Evolutionary conservation across 2,888 invertebrate genomes (phyloP).

Genomic region (Patella ulyssiponensis): DNA sequence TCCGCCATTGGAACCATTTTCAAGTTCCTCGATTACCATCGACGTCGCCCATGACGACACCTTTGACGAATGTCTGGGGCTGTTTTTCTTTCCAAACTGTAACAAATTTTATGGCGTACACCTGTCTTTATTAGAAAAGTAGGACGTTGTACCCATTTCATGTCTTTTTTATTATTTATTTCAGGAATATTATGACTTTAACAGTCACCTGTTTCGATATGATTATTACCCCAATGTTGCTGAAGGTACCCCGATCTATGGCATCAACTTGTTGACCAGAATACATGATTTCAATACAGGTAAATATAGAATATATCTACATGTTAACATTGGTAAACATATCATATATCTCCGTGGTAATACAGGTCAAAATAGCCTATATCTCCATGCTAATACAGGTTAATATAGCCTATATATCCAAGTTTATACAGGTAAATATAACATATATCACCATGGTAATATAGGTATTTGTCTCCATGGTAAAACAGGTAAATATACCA

Average conservation of each 20-base stretch:
- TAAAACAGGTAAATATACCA: no score
- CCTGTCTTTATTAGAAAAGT: not conserved
- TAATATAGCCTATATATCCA: not conserved
- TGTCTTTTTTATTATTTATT: not conserved
- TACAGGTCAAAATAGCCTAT: constrained; percentile 39
- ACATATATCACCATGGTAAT: not conserved
- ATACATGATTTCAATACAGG: constrained; percentile 56
- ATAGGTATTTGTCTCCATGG: constrained; percentile 37
- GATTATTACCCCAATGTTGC: constrained; percentile 38
- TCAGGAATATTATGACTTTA: constrained; percentile 51
- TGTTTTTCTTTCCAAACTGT: no score
- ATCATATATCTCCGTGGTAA: not conserved
- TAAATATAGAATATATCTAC: constrained; percentile 15
- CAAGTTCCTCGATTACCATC: no score
- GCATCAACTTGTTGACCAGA: constrained; percentile 36
- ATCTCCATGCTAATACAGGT: constrained; percentile 40
- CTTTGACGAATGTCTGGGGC: no score
- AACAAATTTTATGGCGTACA: no score
- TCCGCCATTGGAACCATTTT: no score
- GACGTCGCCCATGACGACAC: no score
- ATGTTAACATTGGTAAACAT: constrained; percentile 40
- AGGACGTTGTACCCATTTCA: not conserved
- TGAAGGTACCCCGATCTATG: constrained; percentile 27
- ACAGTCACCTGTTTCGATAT: constrained; percentile 43
- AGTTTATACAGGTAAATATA: no score